A percentile compares a stretch with the other conserved stretches of the same genome.
phyloP scores from a whole-genome alignment of 30 jellyfish, hydroid and myxozoan species.

The Rhopilema esculentum region DNA sequence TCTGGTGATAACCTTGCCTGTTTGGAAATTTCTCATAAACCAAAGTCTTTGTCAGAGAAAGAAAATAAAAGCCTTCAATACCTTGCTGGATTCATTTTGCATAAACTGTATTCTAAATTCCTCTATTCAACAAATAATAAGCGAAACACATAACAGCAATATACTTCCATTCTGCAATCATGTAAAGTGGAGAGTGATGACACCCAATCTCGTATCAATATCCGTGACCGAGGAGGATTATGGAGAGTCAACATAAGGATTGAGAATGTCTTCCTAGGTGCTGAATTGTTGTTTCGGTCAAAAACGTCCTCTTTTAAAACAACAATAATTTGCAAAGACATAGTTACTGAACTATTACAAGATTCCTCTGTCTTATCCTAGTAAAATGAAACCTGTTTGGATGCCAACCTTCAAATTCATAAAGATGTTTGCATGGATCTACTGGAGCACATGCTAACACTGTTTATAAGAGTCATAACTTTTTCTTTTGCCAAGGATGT shows the following conservation, averaged over 20 bases:
- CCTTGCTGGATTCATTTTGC: slow-evolving; percentile 45
- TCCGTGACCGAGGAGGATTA: slow-evolving; percentile 42
- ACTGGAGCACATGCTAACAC: slow-evolving; percentile 4
- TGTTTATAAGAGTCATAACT: slow-evolving; percentile 8
- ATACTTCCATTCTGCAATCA: slow-evolving; percentile 2
- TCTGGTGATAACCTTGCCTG: background rate
- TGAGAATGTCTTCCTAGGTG: background rate
- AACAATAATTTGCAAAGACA: background rate
- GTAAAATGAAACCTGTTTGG: no score
- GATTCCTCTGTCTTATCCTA: slow-evolving; percentile 13
- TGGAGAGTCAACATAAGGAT: slow-evolving; percentile 10
- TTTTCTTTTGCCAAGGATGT: slow-evolving; percentile 47
- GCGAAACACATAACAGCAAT: background rate
- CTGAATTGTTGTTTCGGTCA: slow-evolving; percentile 16
- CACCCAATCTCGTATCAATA: slow-evolving; percentile 5
- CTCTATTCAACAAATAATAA: slow-evolving; percentile 13
- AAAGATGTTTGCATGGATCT: slow-evolving; percentile 24
- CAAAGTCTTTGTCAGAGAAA: slow-evolving; percentile 40
- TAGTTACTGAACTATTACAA: slow-evolving; percentile 10
- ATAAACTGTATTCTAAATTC: slow-evolving; percentile 34
- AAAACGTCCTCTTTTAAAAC: slow-evolving; percentile 20
- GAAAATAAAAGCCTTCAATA: slow-evolving; percentile 41
- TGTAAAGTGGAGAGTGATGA: slow-evolving; percentile 9
- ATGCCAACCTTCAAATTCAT: no score
- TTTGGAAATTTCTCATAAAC: background rate